Base-by-base conservation (phyloP, 2,113 vertebrate genomes). In the Hemibagrus wyckioides region DNA sequence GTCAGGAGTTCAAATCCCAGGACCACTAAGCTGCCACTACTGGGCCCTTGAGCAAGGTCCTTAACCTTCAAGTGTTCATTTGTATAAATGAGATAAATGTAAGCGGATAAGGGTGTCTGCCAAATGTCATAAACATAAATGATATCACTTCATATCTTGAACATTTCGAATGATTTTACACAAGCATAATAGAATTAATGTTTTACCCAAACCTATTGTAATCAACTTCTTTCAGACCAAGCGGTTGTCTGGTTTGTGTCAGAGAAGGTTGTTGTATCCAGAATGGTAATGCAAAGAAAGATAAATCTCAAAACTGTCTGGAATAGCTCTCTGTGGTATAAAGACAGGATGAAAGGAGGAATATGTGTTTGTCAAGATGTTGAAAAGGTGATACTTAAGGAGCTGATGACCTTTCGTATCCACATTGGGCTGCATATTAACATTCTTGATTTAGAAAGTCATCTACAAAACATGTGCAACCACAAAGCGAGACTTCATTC, bases 341-440 rank as follows among this genome's bases (percentile, higher is more conserved):
- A 41, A 14, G 57, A 25, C 15, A 85, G 57, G 54, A 17, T 28
- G 25, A 3, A 76, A 61, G n/a, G 25, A 61, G 71, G 39, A 54
- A 59, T 41, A n/a, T 73, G 69, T 52, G 71, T 77, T 9, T 50
- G 36, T 59, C 56, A 6, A 28, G 54, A 85, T 76, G n/a, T 44
- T 41, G 14, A 41, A 75, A 75, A 75, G 6, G 36, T 21, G 6
- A 15, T 48, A 83, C 67, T 73, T n/a, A 73, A 75, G 11, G 63
- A 56, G 48, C 82, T n/a, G 67, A 84, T 73, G 83, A 75, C 69
- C 83, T 85, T 61, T 30, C 19, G 7, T n/a, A 67, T 54, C 7
- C 83, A 85, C 69, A 84, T 28, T 7, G 23, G n/a, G 25, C 65
- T 84, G 10, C 19, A 36, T 52, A 67, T 83, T 69, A 56, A 63